These are phyloP conservation scores for Schizothorax lantsangensis DNA, from an alignment of 2,797 vertebrate genomes.

Conservation along the genomic window DNA sequence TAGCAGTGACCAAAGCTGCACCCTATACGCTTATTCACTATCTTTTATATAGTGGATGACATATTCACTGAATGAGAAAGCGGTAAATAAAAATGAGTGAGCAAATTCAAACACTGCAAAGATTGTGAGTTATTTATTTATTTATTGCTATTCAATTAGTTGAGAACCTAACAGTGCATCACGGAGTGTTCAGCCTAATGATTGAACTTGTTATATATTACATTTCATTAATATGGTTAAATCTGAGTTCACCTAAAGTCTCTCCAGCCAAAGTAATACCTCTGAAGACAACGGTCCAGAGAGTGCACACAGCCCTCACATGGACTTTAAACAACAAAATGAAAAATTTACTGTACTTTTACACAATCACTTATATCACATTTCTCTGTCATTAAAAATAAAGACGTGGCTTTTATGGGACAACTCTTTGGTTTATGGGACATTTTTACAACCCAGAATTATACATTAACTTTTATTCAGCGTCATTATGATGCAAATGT, in stretches of 20 bases:
- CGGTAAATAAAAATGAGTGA: background rate
- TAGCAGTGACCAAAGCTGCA: background rate
- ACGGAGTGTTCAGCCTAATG: no score
- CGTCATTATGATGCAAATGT: background rate
- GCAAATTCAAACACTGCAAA: background rate
- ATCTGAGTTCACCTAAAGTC: background rate
- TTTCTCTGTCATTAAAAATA: slow-evolving; percentile 13
- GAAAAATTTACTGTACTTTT: background rate
- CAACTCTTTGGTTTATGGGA: slow-evolving; percentile 11
- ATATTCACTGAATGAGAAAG: background rate
- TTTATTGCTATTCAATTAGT: background rate
- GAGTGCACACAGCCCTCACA: background rate
- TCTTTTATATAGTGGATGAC: background rate
- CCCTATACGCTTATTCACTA: background rate
- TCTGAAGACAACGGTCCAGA: no score
- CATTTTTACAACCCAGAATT: slow-evolving; percentile 24
- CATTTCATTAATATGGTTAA: background rate
- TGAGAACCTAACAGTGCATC: background rate
- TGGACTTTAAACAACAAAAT: slow-evolving; percentile 40
- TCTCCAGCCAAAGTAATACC: background rate
- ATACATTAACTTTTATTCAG: slow-evolving; percentile 43
- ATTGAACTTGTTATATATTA: background rate
- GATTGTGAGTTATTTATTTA: background rate
- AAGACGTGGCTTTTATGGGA: background rate
- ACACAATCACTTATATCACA: slow-evolving; percentile 10